A percentile compares a stretch with the other conserved stretches of the same genome.
Conservation (phyloP, 1,140 invertebrate species). For the Dysdera silvatica region DNA sequence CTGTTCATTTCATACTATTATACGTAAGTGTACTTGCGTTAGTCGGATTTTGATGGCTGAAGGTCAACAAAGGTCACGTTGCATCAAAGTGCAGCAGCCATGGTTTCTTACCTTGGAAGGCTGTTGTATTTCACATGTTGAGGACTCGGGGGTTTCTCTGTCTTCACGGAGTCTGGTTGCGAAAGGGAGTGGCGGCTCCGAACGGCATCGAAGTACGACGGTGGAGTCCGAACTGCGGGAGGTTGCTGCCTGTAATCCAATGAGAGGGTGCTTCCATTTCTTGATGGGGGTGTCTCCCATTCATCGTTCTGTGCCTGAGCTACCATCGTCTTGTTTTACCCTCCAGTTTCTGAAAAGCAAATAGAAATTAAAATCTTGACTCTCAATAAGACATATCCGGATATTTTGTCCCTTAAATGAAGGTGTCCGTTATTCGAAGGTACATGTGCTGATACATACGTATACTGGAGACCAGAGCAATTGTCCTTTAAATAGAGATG, state of each 20-base stretch:
- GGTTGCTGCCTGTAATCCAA: constrained; percentile 11
- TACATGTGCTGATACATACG: too few species aligned
- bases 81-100: too few species aligned
- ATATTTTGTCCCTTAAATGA: not conserved
- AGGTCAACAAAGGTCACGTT: too few species aligned
- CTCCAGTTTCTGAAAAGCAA: not conserved
- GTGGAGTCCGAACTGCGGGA: constrained; percentile 3
- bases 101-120: constrained; percentile 10
- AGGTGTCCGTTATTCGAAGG: too few species aligned
- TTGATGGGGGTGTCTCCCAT: constrained; percentile 5
- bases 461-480: too few species aligned
- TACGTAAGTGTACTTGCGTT: too few species aligned
- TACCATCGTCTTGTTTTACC: constrained; percentile 1
- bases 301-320: constrained; percentile 11
- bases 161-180: constrained; percentile 10
- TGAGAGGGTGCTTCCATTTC: constrained; percentile 15
- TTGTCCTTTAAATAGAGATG: too few species aligned
- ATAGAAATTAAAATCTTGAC: not conserved
- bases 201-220: constrained; percentile 23
- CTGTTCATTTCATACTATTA: too few species aligned
- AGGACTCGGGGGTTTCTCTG: not conserved
- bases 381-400: not conserved
- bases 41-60: too few species aligned
- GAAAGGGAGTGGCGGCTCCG: constrained; percentile 16
- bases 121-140: constrained; percentile 25